These are phyloP conservation scores for Psococerastis gibbosa DNA, from an alignment of 2,888 invertebrate species.

Conservation along the genomic window DNA sequence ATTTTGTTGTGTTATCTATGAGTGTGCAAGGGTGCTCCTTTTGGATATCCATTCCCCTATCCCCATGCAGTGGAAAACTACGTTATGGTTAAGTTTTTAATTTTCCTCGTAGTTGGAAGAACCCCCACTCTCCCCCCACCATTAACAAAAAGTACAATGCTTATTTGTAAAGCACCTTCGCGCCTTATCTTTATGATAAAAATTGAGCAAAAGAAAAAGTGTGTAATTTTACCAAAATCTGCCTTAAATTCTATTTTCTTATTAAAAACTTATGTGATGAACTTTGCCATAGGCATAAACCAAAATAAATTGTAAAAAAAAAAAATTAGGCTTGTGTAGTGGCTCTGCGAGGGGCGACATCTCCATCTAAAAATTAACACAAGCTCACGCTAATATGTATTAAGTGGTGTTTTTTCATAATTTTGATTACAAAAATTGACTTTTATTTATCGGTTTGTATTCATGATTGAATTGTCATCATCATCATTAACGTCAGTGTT, in stretches of 20 bases:
- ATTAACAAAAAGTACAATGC: slow-evolving; percentile 42
- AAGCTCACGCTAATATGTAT: slow-evolving; percentile 12
- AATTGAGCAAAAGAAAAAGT: slow-evolving; percentile 26
- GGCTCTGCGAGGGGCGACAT: not conserved
- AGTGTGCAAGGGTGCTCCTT: slow-evolving; percentile 10
- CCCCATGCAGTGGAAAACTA: slow-evolving; percentile 13
- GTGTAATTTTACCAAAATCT: slow-evolving; percentile 43
- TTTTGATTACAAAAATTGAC: slow-evolving; percentile 5
- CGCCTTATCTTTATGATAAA: slow-evolving; percentile 44
- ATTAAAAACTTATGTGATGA: slow-evolving; percentile 23
- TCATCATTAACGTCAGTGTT: slow-evolving; percentile 7
- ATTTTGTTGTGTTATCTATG: slow-evolving; percentile 7
- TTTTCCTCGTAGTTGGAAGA: not conserved
- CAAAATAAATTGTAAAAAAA: slow-evolving; percentile 1
- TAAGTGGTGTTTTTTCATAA: slow-evolving; percentile 11
- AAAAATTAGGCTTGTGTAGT: not conserved
- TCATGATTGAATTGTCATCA: slow-evolving; percentile 10
- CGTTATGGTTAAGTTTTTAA: slow-evolving; percentile 4
- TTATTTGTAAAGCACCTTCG: slow-evolving; percentile 48
- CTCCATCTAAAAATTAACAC: slow-evolving; percentile 14
- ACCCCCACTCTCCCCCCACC: slow-evolving; percentile 13
- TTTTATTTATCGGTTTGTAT: slow-evolving; percentile 9
- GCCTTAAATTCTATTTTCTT: slow-evolving; percentile 47
- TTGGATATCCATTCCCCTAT: not conserved
- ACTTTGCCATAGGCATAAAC: slow-evolving; percentile 9